Evolutionary conservation across 2,888 invertebrate genomes (phyloP).

Genomic region (Schrankia costaestrigalis): DNA sequence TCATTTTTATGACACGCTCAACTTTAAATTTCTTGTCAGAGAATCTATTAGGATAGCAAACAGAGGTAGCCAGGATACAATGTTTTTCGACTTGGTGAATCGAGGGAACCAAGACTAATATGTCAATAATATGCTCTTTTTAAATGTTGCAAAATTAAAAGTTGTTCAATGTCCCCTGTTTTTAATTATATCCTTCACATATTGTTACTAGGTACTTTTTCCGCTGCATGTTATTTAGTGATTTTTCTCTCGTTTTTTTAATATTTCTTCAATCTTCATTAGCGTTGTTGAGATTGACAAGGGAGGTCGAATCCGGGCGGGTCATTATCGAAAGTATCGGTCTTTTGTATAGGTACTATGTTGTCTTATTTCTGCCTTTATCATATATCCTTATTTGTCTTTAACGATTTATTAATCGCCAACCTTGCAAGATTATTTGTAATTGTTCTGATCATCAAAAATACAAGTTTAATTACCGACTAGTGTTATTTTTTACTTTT

Average conservation of each 20-base stretch:
- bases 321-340: slow-evolving; percentile 52
- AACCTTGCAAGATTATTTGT: slow-evolving; percentile 30
- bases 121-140: slow-evolving; percentile 3
- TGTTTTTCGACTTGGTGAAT: too few relatives aligned
- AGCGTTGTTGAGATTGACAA: slow-evolving; percentile 52
- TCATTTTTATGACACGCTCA: too few relatives aligned
- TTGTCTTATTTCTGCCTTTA: slow-evolving; percentile 51
- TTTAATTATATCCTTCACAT: slow-evolving; percentile 26
- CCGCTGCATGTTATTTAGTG: slow-evolving; percentile 13
- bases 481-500: too few relatives aligned
- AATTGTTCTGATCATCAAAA: slow-evolving; percentile 6
- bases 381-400: slow-evolving; percentile 45
- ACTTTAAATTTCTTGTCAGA: too few relatives aligned
- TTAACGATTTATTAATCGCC: slow-evolving; percentile 45
- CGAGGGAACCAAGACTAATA: too few relatives aligned
- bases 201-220: slow-evolving; percentile 20
- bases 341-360: slow-evolving; percentile 39
- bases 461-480: too few relatives aligned
- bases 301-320: slow-evolving; percentile 46
- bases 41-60: too few relatives aligned
- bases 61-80: too few relatives aligned
- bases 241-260: slow-evolving; percentile 18
- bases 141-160: slow-evolving; percentile 10
- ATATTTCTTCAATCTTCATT: slow-evolving; percentile 54
- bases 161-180: slow-evolving; percentile 9